Base-by-base conservation (phyloP, 2,888 invertebrate genomes). In the Agrilus cyanescens region DNA sequence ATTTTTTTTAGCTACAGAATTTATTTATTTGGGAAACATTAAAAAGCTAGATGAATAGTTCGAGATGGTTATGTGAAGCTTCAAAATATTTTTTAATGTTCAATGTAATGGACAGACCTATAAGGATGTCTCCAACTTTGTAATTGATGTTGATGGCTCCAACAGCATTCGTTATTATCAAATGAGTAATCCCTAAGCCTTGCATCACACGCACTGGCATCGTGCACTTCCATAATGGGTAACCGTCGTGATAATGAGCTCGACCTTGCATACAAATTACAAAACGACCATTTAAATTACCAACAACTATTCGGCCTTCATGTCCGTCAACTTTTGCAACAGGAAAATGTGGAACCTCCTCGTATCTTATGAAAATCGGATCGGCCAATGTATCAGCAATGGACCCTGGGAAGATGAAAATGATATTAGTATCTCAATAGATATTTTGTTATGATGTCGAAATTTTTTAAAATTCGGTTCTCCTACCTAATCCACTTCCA, bases 161-260 rank as follows among this genome's bases (percentile, higher is more conserved):
- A 0, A 96, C 95, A 0, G 97, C 97, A 67, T 98, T 98, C 1
- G 97, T 96, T 1, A 90, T 87, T 49, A 98, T 82, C 50, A 99
- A 67, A 43, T 85, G 83, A 47, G 82, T 77, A 2, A 94, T 83
- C 2, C 97, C 97, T 36, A 97, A 72, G 34, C 94, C 74, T 65
- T 94, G 94, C 93, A 99, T 94, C 13, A 98, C 90, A 47, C 97
- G 76, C 2, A 98, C 84, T 2, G 97, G 96, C 75, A 96, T 83
- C 5, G 91, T 82, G 57, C 91, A 90, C 82, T 88, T 88, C 79
- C 88, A 87, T 30, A 91, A 70, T 0, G 91, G 85, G 66, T 96
- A 94, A 33, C 97, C 97, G 67, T 98, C 97, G 64, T 97, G 98
- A 56, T 88, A 85, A 65, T 98, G 97, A 68, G 96, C 91, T 41